Evolutionary conservation across 2,888 invertebrate species (phyloP), one percentile per base, ranked within the genome.

Genomic region (Heliothis peltigera): DNA sequence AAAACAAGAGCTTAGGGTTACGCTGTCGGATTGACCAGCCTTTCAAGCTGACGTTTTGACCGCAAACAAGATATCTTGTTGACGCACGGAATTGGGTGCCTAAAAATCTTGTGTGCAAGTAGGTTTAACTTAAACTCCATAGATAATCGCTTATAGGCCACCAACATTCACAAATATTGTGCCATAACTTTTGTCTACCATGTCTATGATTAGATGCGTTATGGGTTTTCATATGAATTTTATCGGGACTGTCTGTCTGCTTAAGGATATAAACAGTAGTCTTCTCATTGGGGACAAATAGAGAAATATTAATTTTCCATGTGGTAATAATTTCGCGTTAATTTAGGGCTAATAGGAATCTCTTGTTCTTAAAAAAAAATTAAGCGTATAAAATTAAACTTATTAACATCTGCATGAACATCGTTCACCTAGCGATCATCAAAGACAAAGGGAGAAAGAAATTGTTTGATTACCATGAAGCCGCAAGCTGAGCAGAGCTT

Each of bases 31-130:
- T 62, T 61, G 54, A 47, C 60, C 73, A 51, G 59, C 65, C 73
- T 64, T 64, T 35, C 64, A 72, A 79, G 70, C 77, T 77, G 73
- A 64, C 77, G 52, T 55, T 68, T 66, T 28, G 47, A 80, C 77
- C 78, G 60, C 78, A 70, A 77, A 69, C 70, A 64, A 64, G 73
- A 61, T 59, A 54, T 58, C 49, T 63, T 55, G 55, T 70, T 47
- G 22, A 57, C 49, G 32, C 54, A 48, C 49, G 42, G 52, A 70
- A 66, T 71, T 60, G 57, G 63, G 68, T 21, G 53, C 44, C 43
- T 49, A 82, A 80, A 81, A 84, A 84, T 81, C 81, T 71, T 80
- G 77, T 82, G 32, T 32, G 43, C 42, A 32, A 39, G 21, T 39
- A 59, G 55, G 28, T 63, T 59, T 17, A 56, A 47, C 12, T 35